phyloP scores from a whole-genome alignment of 1,140 invertebrate genomes.

The Mercenaria mercenaria region DNA sequence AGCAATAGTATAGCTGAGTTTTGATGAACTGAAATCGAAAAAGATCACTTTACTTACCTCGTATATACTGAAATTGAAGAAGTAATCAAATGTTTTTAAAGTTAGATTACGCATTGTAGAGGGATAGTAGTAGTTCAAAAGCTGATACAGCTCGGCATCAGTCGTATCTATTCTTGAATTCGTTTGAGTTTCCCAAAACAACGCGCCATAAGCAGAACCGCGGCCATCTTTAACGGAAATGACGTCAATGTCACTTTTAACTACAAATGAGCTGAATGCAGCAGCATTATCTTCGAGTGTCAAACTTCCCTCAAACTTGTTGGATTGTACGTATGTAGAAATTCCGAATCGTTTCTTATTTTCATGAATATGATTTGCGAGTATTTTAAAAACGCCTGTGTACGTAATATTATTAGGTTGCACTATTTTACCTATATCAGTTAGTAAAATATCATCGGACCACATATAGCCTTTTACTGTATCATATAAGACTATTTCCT shows the following conservation, averaged over 20 bases:
- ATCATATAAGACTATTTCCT: neutral
- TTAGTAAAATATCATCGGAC: constrained; percentile 12
- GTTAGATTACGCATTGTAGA: neutral
- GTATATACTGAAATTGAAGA: constrained; percentile 46
- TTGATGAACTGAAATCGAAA: no score
- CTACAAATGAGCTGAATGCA: constrained; percentile 8
- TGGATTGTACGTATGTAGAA: constrained; percentile 12
- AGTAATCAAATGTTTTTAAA: constrained; percentile 37
- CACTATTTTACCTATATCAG: neutral
- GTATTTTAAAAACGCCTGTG: neutral
- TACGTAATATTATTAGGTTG: neutral
- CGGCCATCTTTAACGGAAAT: constrained; percentile 58
- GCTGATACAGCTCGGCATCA: constrained; percentile 11
- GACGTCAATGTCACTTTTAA: neutral
- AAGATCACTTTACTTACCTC: constrained; percentile 54
- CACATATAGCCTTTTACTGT: constrained; percentile 53
- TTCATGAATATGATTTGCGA: neutral
- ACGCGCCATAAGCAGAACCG: constrained; percentile 2
- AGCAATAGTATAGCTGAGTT: no score
- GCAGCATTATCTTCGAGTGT: neutral
- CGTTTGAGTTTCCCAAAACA: constrained; percentile 48
- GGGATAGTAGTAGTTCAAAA: constrained; percentile 29
- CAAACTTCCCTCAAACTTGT: constrained; percentile 20
- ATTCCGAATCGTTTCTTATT: constrained; percentile 28
- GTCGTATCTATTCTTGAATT: neutral